phyloP scores from a whole-genome alignment of 2,113 vertebrate genomes.

The Heliornis fulica region DNA sequence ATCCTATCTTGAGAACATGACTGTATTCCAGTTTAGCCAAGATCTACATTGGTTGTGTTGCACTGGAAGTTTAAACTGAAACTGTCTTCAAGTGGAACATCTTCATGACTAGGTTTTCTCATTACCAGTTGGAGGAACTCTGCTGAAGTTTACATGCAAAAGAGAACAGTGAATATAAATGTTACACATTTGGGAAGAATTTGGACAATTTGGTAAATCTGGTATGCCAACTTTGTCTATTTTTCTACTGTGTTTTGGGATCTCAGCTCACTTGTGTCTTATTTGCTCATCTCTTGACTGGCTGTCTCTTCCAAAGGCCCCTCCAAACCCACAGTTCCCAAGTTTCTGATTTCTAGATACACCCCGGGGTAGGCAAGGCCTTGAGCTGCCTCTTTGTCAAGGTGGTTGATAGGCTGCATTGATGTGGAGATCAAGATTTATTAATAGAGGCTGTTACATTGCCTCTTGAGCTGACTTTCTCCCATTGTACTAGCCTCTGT shows the following conservation, averaged over 20 bases:
- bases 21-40: not conserved
- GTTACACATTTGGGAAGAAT: not conserved
- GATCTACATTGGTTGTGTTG: not conserved
- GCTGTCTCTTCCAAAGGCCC: not conserved
- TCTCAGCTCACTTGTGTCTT: not conserved
- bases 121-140: not conserved
- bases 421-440: not conserved
- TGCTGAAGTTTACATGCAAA: not conserved
- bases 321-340: not conserved
- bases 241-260: not conserved
- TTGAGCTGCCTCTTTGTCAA: not conserved
- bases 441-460: not conserved
- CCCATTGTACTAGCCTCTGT: not conserved
- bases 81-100: not conserved
- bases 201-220: not conserved
- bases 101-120: not conserved
- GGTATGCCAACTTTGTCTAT: accelerated
- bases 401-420: not conserved
- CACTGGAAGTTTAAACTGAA: not conserved
- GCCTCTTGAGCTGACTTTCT: not conserved
- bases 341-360: not conserved
- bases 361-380: not conserved
- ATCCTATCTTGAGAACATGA: not conserved
- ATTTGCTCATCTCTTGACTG: not conserved
- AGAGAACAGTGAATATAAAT: not conserved